Evolutionary conservation across 2,113 vertebrate species (phyloP), one percentile per base, ranked within the genome.

Genomic region (Nannospalax galili): DNA sequence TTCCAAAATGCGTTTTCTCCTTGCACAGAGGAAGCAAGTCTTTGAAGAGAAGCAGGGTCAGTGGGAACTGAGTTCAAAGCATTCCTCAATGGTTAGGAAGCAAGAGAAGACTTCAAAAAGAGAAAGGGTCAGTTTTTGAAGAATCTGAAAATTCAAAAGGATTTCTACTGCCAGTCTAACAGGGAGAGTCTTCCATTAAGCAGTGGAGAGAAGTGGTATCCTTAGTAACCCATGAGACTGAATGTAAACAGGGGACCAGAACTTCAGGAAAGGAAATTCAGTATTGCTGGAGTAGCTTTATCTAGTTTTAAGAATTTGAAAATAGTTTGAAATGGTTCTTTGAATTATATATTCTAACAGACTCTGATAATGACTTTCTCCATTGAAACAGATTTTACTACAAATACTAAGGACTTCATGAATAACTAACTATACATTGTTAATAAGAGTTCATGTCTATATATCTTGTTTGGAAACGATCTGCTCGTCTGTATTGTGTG

Each of bases 1-100:
- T 97, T 98, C 98, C 95, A 88, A 98, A 98, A 98, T 95, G 91
- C 90, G 96, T 97, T 97, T 97, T 96, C 94, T 98, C 97, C 84
- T 90, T 62, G 82, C 0, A 26, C 40, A 95, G 97, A 97, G 94
- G 98, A 67, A 98, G 95, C 77, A 96, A 93, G 95, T 88, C 97
- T 98, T 98, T 98, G 98, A 98, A 98, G 97, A 98, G 94, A 95
- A 97, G 97, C 42, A 95, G 90, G 93, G 93, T 96, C 80, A 70
- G 92, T 96, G 94, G 48, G 75, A 95, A 84, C 73, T 92, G 95
- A 95, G 91, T 96, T 98, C 95, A 97, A 93, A 96, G 93, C 65
- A 92, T 95, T 96, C 95, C 96, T 92, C 60, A 80, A 60, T 30
- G 58, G 64, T 72, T 88, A 81, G 94, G 86, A 95, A 42, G 93